Base-by-base conservation (phyloP, 1,140 invertebrate genomes). In the Berghia stephanieae region DNA sequence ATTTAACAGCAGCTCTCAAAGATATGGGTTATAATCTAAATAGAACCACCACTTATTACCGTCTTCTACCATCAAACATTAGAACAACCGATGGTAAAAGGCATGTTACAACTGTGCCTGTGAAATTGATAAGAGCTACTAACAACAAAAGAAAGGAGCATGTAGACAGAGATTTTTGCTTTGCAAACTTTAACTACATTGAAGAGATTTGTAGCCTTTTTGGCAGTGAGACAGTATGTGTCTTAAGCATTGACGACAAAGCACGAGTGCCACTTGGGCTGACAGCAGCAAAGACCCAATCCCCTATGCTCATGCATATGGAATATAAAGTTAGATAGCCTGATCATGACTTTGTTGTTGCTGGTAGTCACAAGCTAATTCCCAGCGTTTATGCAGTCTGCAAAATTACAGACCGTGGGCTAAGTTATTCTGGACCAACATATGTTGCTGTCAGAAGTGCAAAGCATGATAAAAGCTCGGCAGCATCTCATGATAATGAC, bases 191-290 rank as follows among this genome's bases (percentile, higher is more conserved):
- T n/a, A n/a, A n/a, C n/a, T n/a, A n/a, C n/a, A n/a, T n/a, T n/a
- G n/a, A n/a, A n/a, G n/a, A n/a, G n/a, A n/a, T n/a, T n/a, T n/a
- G n/a, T n/a, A n/a, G n/a, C n/a, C 57, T 63, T 16, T 63, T 16
- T 31, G 57, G 27, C 57, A 63, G 57, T 16, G 57, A 63, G 10
- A 24, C 13, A 24, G 57, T 63, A 8, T 24, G 18, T 31, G 18
- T 63, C n/a, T 63, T 63, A 27, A 24, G 18, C 34, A 31, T 63
- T 8, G 57, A 63, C 34, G 57, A 63, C 57, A 63, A 63, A 63
- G 18, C 18, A 16, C 57, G 27, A 16, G 27, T 63, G 10, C 57
- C 10, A 16, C 18, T 31, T 63, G 57, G 57, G 18, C 57, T 63
- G 10, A 63, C 57, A 24, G 57, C 57, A 63, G 57, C 57, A 10